Evolutionary conservation across 2,888 invertebrate genomes (phyloP), one percentile per base, ranked within the genome.

Genomic region (Embidobia sp.): DNA sequence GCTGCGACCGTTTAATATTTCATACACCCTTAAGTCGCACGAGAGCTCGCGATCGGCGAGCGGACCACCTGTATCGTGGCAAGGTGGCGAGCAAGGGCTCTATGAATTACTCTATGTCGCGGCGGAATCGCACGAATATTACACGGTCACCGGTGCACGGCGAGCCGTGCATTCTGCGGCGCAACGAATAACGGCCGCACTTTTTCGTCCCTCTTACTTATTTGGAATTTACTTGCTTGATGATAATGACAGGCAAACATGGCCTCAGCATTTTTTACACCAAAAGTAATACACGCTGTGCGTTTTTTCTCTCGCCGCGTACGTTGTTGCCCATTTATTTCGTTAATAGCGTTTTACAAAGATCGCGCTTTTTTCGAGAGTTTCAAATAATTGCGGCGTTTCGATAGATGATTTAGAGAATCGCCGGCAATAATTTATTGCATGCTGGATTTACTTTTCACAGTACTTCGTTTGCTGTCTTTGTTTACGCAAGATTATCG

Each of bases 51-150:
- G 72, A 80, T 80, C 76, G 80, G 80, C 70, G 79, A 80, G 48
- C 31, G 76, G 84, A 83, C 84, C 84, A 84, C 84, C 83, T 84
- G 81, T 80, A 82, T 79, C 57, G 81, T 10, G 29, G 16, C 27
- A 18, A 19, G 55, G 40, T 55, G 55, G 72, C 49, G 51, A 37
- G 35, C 46, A 31, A 33, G 35, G 22, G 46, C 35, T 64, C 70
- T 64, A 66, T 77, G 76, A 77, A 66, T 77, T 66, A 77, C 72
- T 59, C 48, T 31, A 37, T 61, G 72, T 77, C 66, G 64, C 19
- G 42, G 49, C 42, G 46, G 46, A 76, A 69, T 76, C 46, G 61
- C 63, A 10, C 63, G 57, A 64, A 64, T 64, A 64, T 69, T 69
- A 64, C 57, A 49, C 46, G 57, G 48, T 27, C 75, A 67, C 40